These are phyloP conservation scores for Dolichotis patagonum DNA, from an alignment of 2,113 vertebrate genomes.

Conservation along the genomic window DNA sequence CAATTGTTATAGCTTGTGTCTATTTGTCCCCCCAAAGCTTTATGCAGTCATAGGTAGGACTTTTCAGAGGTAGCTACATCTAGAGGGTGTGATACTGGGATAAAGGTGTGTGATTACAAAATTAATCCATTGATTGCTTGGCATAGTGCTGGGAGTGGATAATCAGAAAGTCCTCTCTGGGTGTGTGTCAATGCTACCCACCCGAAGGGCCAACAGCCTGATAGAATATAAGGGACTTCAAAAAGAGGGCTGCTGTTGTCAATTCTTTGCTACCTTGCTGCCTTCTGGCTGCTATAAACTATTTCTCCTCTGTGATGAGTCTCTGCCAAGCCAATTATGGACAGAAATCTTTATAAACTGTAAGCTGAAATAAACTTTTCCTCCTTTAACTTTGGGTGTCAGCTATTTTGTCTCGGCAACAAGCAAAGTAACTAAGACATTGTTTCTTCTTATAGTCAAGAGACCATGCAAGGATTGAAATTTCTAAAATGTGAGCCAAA, in stretches of 20 bases:
- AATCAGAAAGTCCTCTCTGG: background rate
- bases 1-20: too few species aligned
- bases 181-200: background rate
- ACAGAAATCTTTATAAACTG: background rate
- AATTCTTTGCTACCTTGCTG: too few species aligned
- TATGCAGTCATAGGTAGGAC: too few species aligned
- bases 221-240: too few species aligned
- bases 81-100: too few species aligned
- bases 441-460: background rate
- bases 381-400: background rate
- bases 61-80: too few species aligned
- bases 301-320: too few species aligned
- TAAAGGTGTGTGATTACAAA: too few species aligned
- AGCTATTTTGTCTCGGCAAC: background rate
- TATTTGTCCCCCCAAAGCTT: too few species aligned
- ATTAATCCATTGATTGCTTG: too few species aligned
- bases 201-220: background rate
- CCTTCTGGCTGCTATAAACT: too few species aligned
- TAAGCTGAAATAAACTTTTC: background rate
- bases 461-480: background rate
- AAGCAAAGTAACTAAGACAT: background rate
- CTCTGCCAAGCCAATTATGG: background rate
- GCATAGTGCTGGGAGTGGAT: background rate
- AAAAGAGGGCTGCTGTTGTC: too few species aligned
- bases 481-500: background rate